phyloP scores from a whole-genome alignment of 1,140 invertebrate genomes.

The Drosophila saltans region DNA sequence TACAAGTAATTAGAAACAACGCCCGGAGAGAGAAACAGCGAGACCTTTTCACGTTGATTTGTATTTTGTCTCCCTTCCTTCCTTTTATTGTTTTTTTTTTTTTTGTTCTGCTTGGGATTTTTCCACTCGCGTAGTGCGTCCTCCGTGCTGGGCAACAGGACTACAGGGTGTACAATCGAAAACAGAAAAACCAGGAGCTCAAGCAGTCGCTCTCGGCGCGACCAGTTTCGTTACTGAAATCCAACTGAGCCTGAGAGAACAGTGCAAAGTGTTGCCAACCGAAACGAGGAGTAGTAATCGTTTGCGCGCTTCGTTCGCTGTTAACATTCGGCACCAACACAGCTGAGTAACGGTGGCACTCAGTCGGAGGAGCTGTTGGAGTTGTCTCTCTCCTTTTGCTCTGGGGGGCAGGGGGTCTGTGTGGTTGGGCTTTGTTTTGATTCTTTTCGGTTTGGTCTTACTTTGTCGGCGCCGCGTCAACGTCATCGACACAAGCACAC shows the following conservation, averaged over 20 bases:
- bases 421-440: slow-evolving; percentile 37
- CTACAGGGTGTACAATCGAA: neutral
- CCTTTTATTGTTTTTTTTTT: slow-evolving; percentile 28
- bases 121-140: slow-evolving; percentile 44
- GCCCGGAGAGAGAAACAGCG: slow-evolving; percentile 1
- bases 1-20: slow-evolving; percentile 48
- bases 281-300: neutral
- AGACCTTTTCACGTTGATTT: slow-evolving; percentile 17
- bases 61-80: slow-evolving; percentile 22
- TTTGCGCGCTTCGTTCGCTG: neutral
- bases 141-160: slow-evolving; percentile 24
- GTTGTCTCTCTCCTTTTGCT: neutral
- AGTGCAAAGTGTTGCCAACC: neutral
- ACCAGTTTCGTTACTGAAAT: slow-evolving; percentile 10
- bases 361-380: slow-evolving; percentile 8
- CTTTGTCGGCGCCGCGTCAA: slow-evolving; percentile 60
- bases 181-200: slow-evolving; percentile 8
- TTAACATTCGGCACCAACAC: slow-evolving; percentile 1
- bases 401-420: neutral
- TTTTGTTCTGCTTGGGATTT: slow-evolving; percentile 38
- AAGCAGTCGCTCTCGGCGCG: slow-evolving; percentile 11
- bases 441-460: slow-evolving; percentile 45
- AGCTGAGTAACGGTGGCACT: neutral
- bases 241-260: slow-evolving; percentile 8
- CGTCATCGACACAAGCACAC: slow-evolving; percentile 16